Evolutionary conservation across 2,888 invertebrate genomes (phyloP).

Genomic region (Bibio marci): DNA sequence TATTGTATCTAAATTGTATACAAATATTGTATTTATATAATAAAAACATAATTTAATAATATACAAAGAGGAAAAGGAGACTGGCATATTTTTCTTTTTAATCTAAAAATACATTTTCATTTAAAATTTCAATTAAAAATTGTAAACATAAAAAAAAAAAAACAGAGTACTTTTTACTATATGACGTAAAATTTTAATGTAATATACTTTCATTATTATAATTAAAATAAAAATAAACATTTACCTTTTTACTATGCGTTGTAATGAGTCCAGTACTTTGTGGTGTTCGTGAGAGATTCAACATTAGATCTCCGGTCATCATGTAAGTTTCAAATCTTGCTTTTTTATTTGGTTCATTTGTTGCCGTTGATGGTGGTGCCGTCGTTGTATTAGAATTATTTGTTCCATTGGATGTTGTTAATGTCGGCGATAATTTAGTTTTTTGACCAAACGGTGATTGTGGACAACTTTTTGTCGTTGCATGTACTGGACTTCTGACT

Average conservation of each 20-base stretch:
- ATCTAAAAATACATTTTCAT: background rate
- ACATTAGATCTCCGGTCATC: conserved; percentile 94
- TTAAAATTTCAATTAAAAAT: background rate
- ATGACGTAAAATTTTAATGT: too few species aligned
- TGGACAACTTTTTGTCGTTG: conserved; percentile 18
- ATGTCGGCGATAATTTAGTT: conserved; percentile 26
- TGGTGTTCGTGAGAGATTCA: conserved; percentile 75
- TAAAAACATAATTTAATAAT: too few species aligned
- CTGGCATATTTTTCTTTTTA: background rate
- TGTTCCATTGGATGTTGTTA: conserved; percentile 19
- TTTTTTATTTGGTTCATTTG: conserved; percentile 24
- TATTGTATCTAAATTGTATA: too few species aligned
- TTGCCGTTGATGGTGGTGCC: conserved; percentile 6
- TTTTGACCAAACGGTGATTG: conserved; percentile 28
- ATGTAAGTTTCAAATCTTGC: conserved; percentile 79
- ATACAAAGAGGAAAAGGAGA: background rate
- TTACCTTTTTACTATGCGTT: conserved; percentile 29
- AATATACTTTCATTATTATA: too few species aligned
- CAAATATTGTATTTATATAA: too few species aligned
- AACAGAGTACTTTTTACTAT: background rate
- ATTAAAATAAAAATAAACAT: too few species aligned
- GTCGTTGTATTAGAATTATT: conserved; percentile 5
- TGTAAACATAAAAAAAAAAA: background rate
- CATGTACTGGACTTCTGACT: conserved; percentile 17
- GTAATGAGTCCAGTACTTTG: conserved; percentile 44